phyloP scores from a whole-genome alignment of 2,113 vertebrate genomes.

The Nansenia antarctica region DNA sequence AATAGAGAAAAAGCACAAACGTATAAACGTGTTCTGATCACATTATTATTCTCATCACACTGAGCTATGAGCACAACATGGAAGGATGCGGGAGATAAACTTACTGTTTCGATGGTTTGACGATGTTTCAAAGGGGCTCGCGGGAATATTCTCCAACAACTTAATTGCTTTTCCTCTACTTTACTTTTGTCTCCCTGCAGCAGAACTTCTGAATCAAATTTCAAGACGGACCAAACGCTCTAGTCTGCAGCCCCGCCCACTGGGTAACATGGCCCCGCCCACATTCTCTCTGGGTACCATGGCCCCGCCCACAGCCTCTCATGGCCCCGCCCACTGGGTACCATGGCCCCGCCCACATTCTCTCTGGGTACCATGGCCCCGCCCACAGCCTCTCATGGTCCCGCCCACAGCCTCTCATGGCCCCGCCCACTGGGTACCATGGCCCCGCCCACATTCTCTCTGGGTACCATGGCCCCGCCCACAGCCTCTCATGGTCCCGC shows the following conservation, averaged over 20 bases:
- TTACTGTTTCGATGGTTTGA: constrained; percentile 55
- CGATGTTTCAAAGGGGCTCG: no score
- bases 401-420: no score
- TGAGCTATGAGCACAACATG: no score
- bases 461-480: no score
- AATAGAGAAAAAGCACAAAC: not conserved
- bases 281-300: constrained; percentile 62
- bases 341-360: constrained; percentile 71
- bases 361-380: constrained; percentile 65
- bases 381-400: no score
- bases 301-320: no score
- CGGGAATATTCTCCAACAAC: no score
- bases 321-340: no score
- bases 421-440: constrained; percentile 72
- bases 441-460: no score
- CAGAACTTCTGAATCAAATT: constrained; percentile 80
- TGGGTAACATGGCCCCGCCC: constrained; percentile 72
- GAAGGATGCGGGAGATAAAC: constrained; percentile 18
- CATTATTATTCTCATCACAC: not conserved
- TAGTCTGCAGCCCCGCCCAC: constrained; percentile 72
- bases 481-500: no score
- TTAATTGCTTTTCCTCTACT: not conserved
- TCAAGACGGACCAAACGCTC: constrained; percentile 73
- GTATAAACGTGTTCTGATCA: no score
- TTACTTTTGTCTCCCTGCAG: constrained; percentile 69